Conservation (phyloP, 2,797 vertebrate species). For the Cephalopachus bancanus region DNA sequence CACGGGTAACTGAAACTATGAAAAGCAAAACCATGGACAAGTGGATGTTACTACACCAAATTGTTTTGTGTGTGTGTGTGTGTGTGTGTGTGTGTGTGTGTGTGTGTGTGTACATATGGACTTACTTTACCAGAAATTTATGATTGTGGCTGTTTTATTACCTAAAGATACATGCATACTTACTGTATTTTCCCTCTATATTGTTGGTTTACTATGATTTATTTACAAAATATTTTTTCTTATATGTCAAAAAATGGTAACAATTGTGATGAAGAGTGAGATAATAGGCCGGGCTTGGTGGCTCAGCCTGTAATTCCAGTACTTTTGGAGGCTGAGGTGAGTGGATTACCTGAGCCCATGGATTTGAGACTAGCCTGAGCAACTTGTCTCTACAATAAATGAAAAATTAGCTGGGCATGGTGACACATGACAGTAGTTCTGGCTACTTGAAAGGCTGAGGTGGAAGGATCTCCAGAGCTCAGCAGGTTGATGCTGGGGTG, state of each 20-base stretch:
- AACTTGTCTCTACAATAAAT: too few species aligned
- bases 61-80: not conserved
- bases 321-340: too few species aligned
- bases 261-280: not conserved
- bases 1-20: not conserved
- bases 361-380: too few species aligned
- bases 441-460: too few species aligned
- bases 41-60: not conserved
- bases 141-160: not conserved
- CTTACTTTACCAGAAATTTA: constrained; percentile 40
- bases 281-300: too few species aligned
- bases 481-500: too few species aligned
- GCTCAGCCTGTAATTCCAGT: too few species aligned
- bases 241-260: not conserved
- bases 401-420: too few species aligned
- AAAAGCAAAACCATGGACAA: not conserved
- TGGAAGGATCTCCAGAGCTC: too few species aligned
- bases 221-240: not conserved
- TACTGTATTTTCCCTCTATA: not conserved
- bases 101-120: too few species aligned
- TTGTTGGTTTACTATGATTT: not conserved
- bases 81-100: not conserved
- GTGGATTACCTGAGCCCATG: too few species aligned
- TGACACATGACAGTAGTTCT: too few species aligned
- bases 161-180: not conserved